Evolutionary conservation across 2,113 vertebrate genomes (phyloP).

Genomic region (Grantiella picta): DNA sequence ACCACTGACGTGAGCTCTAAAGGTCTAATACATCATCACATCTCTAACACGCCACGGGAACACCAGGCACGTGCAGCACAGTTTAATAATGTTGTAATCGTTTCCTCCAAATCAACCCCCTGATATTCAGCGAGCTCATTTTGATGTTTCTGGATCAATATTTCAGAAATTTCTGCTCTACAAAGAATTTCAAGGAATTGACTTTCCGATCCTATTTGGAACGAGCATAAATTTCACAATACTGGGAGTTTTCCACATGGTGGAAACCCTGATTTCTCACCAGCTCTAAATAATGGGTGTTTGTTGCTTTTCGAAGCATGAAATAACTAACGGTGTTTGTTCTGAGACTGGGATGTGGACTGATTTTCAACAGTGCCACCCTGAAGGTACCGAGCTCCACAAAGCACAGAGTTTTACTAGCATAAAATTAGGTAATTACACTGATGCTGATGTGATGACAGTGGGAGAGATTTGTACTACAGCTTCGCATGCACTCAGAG

Average conservation of each 20-base stretch:
- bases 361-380: conserved; percentile 49
- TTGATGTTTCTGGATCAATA: not conserved
- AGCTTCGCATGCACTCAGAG: not conserved
- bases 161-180: not conserved
- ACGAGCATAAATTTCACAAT: not conserved
- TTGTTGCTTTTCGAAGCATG: conserved; percentile 54
- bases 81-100: not conserved
- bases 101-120: not conserved
- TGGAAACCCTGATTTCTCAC: conserved; percentile 1
- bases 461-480: not conserved
- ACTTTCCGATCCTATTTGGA: not conserved
- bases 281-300: conserved; percentile 43
- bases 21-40: not conserved
- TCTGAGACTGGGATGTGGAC: conserved; percentile 27
- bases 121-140: not conserved
- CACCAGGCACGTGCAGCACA: not conserved
- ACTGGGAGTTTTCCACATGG: conserved; percentile 1
- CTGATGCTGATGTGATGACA: not conserved
- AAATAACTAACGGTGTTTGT: conserved; percentile 24
- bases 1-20: fast-evolving
- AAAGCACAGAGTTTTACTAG: not conserved
- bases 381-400: conserved; percentile 31
- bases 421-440: conserved; percentile 38
- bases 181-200: not conserved
- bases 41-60: fast-evolving